Conservation (phyloP, 2,888 invertebrate species). For the Macropis europaea region DNA sequence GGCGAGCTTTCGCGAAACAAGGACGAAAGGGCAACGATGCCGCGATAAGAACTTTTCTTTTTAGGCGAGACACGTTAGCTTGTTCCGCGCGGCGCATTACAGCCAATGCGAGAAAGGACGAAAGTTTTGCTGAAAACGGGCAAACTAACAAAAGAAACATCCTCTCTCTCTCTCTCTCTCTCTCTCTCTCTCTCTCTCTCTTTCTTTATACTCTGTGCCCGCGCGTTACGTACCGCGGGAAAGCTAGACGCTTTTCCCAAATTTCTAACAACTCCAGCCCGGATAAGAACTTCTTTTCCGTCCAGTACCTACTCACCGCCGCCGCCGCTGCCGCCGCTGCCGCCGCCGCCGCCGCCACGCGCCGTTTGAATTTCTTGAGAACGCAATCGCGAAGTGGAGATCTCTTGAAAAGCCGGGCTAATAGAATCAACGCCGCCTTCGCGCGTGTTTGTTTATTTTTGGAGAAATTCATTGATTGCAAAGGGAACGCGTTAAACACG, state of each 20-base stretch:
- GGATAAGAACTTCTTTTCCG: background rate
- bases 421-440: too few relatives aligned
- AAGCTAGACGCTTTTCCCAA: background rate
- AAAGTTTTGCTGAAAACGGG: slow-evolving; percentile 1
- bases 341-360: background rate
- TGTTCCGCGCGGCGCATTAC: slow-evolving; percentile 26
- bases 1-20: slow-evolving; percentile 27
- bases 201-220: too few relatives aligned
- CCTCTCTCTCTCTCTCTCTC: background rate
- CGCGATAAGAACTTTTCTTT: slow-evolving; percentile 51
- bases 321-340: background rate
- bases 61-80: slow-evolving; percentile 28
- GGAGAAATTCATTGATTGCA: too few relatives aligned
- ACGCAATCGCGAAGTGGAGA: too few relatives aligned
- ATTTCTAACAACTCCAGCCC: background rate
- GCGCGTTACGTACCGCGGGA: too few relatives aligned
- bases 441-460: too few relatives aligned
- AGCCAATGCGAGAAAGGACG: slow-evolving; percentile 12
- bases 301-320: background rate
- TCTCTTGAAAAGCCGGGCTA: too few relatives aligned
- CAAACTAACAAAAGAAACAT: slow-evolving; percentile 10
- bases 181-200: background rate
- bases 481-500: too few relatives aligned
- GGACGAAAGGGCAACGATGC: slow-evolving; percentile 43
- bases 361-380: too few relatives aligned